A percentile compares a stretch with the other conserved stretches of the same genome.
Conservation (phyloP, 2,888 invertebrate species). For the Cerastis rubricosa region DNA sequence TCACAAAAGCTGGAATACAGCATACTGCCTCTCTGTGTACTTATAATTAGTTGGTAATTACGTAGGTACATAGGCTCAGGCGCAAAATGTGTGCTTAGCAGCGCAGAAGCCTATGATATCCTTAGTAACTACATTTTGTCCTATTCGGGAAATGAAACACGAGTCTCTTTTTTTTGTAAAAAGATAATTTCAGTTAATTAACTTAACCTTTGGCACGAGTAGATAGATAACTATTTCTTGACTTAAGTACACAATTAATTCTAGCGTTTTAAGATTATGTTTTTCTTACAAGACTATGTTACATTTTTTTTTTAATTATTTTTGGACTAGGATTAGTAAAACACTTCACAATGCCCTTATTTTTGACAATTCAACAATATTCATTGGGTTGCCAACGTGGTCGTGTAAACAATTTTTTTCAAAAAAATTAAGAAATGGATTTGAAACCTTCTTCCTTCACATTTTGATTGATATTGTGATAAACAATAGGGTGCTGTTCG, state of each 20-base stretch:
- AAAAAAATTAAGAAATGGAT: background rate
- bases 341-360: background rate
- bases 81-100: background rate
- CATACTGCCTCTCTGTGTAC: background rate
- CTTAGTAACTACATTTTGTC: background rate
- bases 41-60: constrained; percentile 17
- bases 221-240: background rate
- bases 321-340: background rate
- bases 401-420: too few relatives aligned
- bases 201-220: background rate
- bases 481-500: too few relatives aligned
- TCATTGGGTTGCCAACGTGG: background rate
- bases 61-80: background rate
- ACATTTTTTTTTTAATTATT: background rate
- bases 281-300: background rate
- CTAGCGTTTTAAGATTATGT: background rate
- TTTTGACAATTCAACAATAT: background rate
- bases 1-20: constrained; percentile 11
- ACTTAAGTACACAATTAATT: background rate
- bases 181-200: background rate
- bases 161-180: background rate
- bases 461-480: background rate
- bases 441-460: background rate
- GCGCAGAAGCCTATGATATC: background rate
- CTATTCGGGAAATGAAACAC: background rate